Base-by-base conservation (phyloP, 2,888 invertebrate species). In the Theristus sp. region DNA sequence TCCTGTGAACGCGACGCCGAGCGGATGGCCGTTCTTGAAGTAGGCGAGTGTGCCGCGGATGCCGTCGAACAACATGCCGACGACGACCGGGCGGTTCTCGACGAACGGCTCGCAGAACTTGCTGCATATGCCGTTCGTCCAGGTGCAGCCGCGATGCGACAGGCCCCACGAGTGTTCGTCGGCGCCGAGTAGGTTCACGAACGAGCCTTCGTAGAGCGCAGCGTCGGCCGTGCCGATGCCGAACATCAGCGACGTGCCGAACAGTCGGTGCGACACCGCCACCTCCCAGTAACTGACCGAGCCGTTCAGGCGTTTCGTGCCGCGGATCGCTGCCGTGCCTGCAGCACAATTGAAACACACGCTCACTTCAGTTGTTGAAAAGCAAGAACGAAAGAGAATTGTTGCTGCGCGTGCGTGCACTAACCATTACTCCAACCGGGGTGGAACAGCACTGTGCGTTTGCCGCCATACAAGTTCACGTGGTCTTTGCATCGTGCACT, bases 231-330 rank as follows among this genome's bases (percentile, higher is more conserved):
- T 54, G 54, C 54, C 83, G 56, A 84, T 78, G 24, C 84, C 85
- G 67, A 85, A 84, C 84, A 85, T 84, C 77, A 85, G 84, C 68
- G 83, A 81, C 0, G 84, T 84, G 27, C 84, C 84, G 69, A 84
- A 84, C 53, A 84, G 80, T 55, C 84, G 75, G 67, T 82, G 81
- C 0, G 82, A 81, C 0, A 78, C 70, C 27, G 38, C 30, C 17
- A 56, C n/a, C 31, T 56, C 56, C 56, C 56, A 56, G 31, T 56
- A 56, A 20, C 20, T 22, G 17, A 29, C 30, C 22, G 56, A 30
- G 22, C 31, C 56, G 31, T 56, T 56, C 30, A 56, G 31, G 10
- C n/a, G 30, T 31, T 54, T 26, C 27, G 54, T 27, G 26, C 27
- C 26, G 17, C 54, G 54, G 28, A 54, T 54, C 2, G 10, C 54